Conservation (phyloP, 1,140 invertebrate species). For the Drosophila sp. region DNA sequence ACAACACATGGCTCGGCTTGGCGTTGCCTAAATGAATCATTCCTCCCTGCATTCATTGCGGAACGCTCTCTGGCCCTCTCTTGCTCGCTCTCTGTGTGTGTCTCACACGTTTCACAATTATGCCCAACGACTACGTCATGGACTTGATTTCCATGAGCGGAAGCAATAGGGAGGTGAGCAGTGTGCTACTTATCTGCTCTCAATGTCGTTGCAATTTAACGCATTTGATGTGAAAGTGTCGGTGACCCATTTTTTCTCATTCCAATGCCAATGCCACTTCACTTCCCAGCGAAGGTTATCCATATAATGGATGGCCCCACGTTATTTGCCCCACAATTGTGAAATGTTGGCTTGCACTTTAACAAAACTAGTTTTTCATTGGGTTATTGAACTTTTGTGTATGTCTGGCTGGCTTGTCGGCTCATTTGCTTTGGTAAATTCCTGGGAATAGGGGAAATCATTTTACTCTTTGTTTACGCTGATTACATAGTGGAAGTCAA, state of each 20-base stretch:
- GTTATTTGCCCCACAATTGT: slow-evolving; percentile 32
- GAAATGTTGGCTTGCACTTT: slow-evolving; percentile 36
- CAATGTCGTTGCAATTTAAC: slow-evolving; percentile 51
- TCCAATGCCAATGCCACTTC: slow-evolving; percentile 50
- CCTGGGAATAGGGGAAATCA: slow-evolving; percentile 10
- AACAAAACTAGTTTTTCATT: slow-evolving; percentile 48
- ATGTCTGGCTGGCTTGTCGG: not conserved
- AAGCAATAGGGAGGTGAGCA: not conserved
- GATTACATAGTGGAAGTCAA: not conserved
- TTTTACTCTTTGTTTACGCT: not conserved
- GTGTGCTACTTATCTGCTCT: not conserved
- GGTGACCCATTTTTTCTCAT: slow-evolving; percentile 42
- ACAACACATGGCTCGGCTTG: slow-evolving; percentile 38
- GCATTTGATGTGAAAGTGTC: slow-evolving; percentile 50
- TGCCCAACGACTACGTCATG: slow-evolving; percentile 31
- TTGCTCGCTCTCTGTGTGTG: slow-evolving; percentile 5
- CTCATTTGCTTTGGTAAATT: slow-evolving; percentile 6
- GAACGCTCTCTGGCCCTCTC: not conserved
- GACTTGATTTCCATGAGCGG: slow-evolving; percentile 24
- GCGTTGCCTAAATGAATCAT: slow-evolving; percentile 49
- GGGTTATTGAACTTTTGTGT: slow-evolving; percentile 53
- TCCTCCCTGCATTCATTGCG: slow-evolving; percentile 30
- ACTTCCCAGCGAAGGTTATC: not conserved
- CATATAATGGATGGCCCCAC: slow-evolving; percentile 5
- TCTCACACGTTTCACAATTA: slow-evolving; percentile 45